Percentiles rank a stretch among this genome's conserved stretches.
These are phyloP conservation scores for Campylomormyrus tamandua DNA, from an alignment of 2,113 vertebrate species.

Conservation along the genomic window DNA sequence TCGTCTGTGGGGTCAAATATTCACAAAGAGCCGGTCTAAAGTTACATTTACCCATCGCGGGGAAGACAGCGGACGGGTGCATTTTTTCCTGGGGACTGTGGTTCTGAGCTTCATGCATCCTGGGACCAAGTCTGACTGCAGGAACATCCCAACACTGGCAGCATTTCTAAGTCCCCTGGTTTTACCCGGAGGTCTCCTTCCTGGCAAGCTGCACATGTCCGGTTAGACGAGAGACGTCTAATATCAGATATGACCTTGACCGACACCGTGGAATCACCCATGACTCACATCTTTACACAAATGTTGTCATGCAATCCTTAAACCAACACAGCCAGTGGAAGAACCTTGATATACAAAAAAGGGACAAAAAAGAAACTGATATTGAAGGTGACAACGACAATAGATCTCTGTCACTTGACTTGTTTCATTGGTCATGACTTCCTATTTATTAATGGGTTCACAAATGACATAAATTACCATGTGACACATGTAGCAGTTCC, in stretches of 20 bases:
- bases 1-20: constrained; percentile 82
- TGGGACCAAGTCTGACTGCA: not conserved
- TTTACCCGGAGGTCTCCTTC: not conserved
- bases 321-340: not conserved
- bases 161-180: not conserved
- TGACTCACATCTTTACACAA: not conserved
- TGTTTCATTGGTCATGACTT: not conserved
- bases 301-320: not conserved
- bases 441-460: not conserved
- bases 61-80: not conserved
- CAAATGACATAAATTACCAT: not conserved
- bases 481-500: not conserved
- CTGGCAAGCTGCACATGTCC: not conserved
- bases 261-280: not conserved
- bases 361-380: not conserved
- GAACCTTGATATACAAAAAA: not conserved
- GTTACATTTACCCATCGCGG: constrained; percentile 60
- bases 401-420: not conserved
- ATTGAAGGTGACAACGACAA: not conserved
- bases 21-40: constrained; percentile 60
- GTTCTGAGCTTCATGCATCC: not conserved
- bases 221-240: not conserved
- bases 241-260: not conserved
- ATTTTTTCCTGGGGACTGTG: not conserved
- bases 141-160: not conserved